A percentile compares a stretch with the other conserved stretches of the same genome.
Conservation (phyloP, 2,888 invertebrate genomes). For the Dinocampus coccinellae region DNA sequence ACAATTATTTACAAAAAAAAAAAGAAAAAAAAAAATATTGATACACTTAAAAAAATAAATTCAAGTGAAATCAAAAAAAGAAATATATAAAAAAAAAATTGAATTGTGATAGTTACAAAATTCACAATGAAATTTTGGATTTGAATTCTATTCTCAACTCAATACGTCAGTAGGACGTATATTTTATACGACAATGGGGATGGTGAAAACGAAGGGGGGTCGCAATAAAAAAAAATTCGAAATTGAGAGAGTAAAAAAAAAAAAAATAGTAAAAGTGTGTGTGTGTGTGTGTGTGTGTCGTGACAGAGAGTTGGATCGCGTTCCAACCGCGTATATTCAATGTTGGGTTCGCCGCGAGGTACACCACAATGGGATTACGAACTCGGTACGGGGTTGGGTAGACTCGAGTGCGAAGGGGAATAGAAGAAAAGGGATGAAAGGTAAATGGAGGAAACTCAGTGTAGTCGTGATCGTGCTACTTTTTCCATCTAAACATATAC, state of each 20-base stretch:
- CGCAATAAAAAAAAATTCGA: background rate
- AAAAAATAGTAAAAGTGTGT: background rate
- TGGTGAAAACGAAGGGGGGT: background rate
- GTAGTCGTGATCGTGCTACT: slow-evolving; percentile 8
- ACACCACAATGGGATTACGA: slow-evolving; percentile 29
- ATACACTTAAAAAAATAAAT: background rate
- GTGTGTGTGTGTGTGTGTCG: background rate
- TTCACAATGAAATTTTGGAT: slow-evolving; percentile 2
- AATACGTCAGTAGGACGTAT: slow-evolving; percentile 8
- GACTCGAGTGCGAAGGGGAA: background rate
- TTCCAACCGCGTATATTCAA: slow-evolving; percentile 21
- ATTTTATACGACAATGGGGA: background rate
- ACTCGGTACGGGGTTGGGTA: background rate
- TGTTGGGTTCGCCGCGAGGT: slow-evolving; percentile 24
- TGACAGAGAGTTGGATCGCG: background rate
- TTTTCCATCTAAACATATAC: background rate
- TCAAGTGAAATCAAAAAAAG: background rate
- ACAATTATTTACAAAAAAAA: too few species aligned
- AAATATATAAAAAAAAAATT: background rate
- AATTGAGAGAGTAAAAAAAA: background rate
- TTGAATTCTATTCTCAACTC: slow-evolving; percentile 16
- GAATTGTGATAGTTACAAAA: background rate
- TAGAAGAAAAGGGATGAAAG: background rate
- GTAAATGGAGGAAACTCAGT: background rate
- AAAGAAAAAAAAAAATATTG: background rate